A percentile compares a stretch with the other conserved stretches of the same genome.
phyloP scores from a whole-genome alignment of 2,797 vertebrate genomes.

The Manis javanica region DNA sequence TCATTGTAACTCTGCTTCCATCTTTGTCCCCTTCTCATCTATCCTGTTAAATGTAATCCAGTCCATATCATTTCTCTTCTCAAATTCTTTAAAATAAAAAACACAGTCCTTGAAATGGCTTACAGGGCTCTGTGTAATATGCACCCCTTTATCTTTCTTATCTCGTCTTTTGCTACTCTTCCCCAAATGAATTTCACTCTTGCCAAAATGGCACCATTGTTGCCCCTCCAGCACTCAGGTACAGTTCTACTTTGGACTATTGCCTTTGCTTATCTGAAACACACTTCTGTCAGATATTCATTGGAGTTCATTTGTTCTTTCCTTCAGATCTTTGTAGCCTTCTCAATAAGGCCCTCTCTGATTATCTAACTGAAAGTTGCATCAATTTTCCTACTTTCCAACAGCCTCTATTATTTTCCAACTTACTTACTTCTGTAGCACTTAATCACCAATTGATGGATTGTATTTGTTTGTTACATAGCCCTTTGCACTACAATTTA shows the following conservation, averaged over 20 bases:
- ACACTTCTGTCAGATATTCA: background rate
- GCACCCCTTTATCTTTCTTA: background rate
- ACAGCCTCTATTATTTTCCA: background rate
- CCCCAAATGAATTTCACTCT: background rate
- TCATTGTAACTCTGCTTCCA: background rate
- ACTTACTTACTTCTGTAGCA: background rate
- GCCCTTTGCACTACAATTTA: background rate
- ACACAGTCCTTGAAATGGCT: background rate
- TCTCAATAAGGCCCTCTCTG: background rate
- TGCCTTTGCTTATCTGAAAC: background rate
- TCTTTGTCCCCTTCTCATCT: background rate
- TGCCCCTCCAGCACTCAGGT: background rate
- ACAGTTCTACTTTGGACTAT: background rate
- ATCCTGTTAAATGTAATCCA: background rate
- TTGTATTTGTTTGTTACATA: background rate
- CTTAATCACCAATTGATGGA: background rate
- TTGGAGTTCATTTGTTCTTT: background rate
- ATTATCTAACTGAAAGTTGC: background rate
- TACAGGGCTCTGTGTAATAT: background rate
- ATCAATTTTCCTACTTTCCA: background rate
- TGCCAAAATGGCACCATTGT: background rate
- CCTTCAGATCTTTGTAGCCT: background rate
- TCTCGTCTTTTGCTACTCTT: background rate
- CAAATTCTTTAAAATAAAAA: slow-evolving; percentile 16
- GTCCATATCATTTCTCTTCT: background rate